Evolutionary conservation across 53 echinoderm and acorn worm genomes (phyloP), one percentile per base, ranked within the genome.

Genomic region (Patiria pectinifera): DNA sequence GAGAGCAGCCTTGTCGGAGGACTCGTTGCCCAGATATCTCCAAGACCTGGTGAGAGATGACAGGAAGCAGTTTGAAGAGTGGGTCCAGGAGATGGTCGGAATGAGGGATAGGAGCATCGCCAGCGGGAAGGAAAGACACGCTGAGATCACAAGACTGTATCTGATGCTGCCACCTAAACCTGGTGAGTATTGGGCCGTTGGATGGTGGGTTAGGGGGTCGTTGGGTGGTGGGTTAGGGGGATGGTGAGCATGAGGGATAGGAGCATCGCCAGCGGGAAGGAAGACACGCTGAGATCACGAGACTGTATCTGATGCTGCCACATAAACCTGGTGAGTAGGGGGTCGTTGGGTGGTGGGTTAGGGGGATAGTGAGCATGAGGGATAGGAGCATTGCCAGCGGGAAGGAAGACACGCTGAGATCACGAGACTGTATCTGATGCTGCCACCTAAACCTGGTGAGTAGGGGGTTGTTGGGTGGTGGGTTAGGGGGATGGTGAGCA

Each of bases 61-160:
- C 85, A 94, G 95, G 71, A 24, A 66, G 14, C 82, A 83, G 47
- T 95, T 98, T 87, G 93, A 96, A 74, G 90, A 92, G 5, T 98
- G 98, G 98, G 86, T 94, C 47, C 53, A 84, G 63, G 98, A 98
- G 76, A 96, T 98, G 95, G 82, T 84, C 2, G 80, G 89, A 11
- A 98, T 98, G 96, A 86, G 98, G 53, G 92, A 91, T 11, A 83
- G 84, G 62, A 96, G 92, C 86, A 95, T 97, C 21, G 91, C 95
- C 77, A 83, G 58, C 19, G 97, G 97, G 4, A 89, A 92, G 71
- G 90, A 91, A 3, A 95, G 91, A 77, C 97, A 97, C 63, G 53
- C 94, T 5, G 95, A 99, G 80, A 93, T 99, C 49, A 86, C 91
- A 2, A 91, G 92, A 85, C 85, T 97, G 45, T 97, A 94, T 70